Conservation (phyloP, 2,888 invertebrate species). For the Dioctria rufipes region DNA sequence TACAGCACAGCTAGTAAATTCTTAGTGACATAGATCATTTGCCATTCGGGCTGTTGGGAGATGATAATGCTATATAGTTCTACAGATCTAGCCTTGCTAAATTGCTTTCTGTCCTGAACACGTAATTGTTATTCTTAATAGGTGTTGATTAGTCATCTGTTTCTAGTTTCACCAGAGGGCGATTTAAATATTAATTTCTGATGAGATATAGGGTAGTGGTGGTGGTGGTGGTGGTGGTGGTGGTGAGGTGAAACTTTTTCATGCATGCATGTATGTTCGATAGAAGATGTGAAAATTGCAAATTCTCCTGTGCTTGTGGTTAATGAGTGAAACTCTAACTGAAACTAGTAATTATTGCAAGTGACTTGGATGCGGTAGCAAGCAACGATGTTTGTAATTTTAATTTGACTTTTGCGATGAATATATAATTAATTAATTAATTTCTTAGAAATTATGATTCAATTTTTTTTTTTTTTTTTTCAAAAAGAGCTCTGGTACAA, state of each 20-base stretch:
- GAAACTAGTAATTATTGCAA: background rate
- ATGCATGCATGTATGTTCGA: background rate
- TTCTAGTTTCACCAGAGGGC: constrained; percentile 15
- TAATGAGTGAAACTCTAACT: background rate
- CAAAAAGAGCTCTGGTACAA: background rate
- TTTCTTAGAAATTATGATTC: background rate
- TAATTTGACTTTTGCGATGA: background rate
- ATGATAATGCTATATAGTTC: too few species aligned
- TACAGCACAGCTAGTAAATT: constrained; percentile 22
- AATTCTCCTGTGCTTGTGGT: background rate
- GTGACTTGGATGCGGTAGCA: too few species aligned
- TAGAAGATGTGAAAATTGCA: background rate
- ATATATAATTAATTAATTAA: too few species aligned
- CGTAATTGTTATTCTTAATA: constrained; percentile 50
- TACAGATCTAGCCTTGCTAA: constrained; percentile 25
- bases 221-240: too few species aligned
- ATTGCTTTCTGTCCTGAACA: constrained; percentile 21
- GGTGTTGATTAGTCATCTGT: constrained; percentile 31
- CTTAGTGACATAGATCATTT: constrained; percentile 53
- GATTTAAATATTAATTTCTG: constrained; percentile 20
- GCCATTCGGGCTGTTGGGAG: constrained; percentile 12
- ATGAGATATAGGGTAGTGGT: background rate
- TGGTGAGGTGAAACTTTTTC: too few species aligned
- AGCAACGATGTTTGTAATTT: background rate
- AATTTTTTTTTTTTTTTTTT: background rate